Evolutionary conservation across 2,797 vertebrate genomes (phyloP), one percentile per base, ranked within the genome.

Genomic region (Cichlasoma orientale): DNA sequence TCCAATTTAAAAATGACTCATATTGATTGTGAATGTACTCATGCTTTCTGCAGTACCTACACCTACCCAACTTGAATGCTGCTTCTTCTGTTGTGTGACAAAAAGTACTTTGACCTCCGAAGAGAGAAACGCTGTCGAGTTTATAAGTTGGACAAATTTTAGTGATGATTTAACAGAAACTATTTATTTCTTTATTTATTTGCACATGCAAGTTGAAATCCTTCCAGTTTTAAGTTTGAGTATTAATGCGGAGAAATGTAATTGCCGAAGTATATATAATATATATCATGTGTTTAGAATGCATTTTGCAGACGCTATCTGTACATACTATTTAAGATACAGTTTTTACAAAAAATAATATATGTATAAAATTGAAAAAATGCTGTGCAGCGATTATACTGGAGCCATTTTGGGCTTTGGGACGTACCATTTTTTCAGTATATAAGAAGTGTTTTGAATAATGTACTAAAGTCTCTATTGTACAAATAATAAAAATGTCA

Each of bases 391-490:
- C 92, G 92, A 97, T 96, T 94, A 90, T 88, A 96, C 96, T 96
- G 95, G 96, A 97, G 97, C 97, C 97, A 97, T 98, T 99, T 99
- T 97, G 95, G 97, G 98, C 97, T 99, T 97, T 98, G 97, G 93
- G 96, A 97, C 80, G 92, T 97, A 97, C 96, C 96, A 96, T 98
- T 98, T 99, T 94, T 99, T 98, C 98, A 98, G 97, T 98, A 98
- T 99, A 97, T 98, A 97, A 97, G 96, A 97, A 95, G 97, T 98
- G 98, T 99, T 99, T 99, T 98, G 96, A 98, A 99, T 98, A 99
- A 99, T 96, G 97, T 98, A 97, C 93, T 94, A 96, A 96, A 96
- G 96, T 96, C 94, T 96, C 94, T 96, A 97, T 96, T 97, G 96
- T 96, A 96, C 93, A 96, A 96, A 96, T 95, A 96, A 96, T 96